phyloP scores from a whole-genome alignment of 2,113 vertebrate genomes.

The Atractosteus spatula region DNA sequence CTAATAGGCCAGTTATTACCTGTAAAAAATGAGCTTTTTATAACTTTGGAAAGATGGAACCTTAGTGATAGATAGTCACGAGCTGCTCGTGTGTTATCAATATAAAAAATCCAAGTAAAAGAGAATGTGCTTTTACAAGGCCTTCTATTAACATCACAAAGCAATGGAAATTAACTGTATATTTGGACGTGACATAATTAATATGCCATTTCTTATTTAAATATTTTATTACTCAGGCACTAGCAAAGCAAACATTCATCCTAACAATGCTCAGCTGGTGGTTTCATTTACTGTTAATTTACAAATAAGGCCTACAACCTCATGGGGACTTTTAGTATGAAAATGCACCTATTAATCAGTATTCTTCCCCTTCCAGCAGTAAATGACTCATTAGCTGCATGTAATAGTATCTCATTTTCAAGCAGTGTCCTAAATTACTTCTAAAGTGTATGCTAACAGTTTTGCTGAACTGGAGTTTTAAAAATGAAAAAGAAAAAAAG shows the following conservation, averaged over 20 bases:
- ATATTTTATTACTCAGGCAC: constrained; percentile 2
- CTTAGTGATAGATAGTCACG: too few species aligned
- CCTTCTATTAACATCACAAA: too few species aligned
- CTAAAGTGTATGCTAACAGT: constrained; percentile 22
- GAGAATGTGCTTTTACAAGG: too few species aligned
- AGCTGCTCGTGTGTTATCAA: too few species aligned
- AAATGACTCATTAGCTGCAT: constrained; percentile 61
- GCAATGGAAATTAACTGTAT: too few species aligned
- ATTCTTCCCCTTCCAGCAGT: constrained; percentile 49
- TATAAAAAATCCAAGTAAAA: too few species aligned
- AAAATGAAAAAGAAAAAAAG: constrained; percentile 32
- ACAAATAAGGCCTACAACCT: constrained; percentile 36
- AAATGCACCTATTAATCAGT: constrained; percentile 61
- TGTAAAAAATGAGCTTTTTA: too few species aligned
- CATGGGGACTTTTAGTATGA: constrained; percentile 42
- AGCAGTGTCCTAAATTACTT: constrained; percentile 57
- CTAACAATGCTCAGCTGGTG: constrained; percentile 21
- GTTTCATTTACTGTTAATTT: constrained; percentile 32
- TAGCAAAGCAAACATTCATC: constrained; percentile 11
- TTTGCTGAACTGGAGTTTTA: constrained; percentile 44
- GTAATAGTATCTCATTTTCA: constrained; percentile 57
- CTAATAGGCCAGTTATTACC: too few species aligned
- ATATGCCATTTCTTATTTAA: too few species aligned
- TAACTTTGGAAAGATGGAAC: too few species aligned
- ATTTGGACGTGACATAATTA: too few species aligned